Conservation (phyloP, 1,140 invertebrate species). For the Andrena cerasifolii region DNA sequence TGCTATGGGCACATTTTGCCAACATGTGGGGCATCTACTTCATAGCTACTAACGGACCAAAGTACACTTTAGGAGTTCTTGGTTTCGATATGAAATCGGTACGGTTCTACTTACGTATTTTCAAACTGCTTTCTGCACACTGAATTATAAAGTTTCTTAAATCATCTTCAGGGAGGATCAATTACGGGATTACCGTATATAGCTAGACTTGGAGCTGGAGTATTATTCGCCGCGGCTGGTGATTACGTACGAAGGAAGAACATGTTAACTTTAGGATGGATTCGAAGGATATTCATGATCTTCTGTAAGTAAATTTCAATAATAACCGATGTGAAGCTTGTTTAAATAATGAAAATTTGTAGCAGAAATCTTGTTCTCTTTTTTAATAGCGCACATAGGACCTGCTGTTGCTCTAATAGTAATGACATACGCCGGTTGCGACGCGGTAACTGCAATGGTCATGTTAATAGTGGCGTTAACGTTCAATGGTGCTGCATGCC, state of each 20-base stretch:
- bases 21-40: slow-evolving; percentile 91
- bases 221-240: slow-evolving; percentile 86
- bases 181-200: slow-evolving; percentile 88
- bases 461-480: slow-evolving; percentile 89
- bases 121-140: not conserved
- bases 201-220: slow-evolving; percentile 85
- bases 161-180: slow-evolving; percentile 83
- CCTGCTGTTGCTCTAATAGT: slow-evolving; percentile 86
- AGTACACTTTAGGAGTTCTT: slow-evolving; percentile 92
- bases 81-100: slow-evolving; percentile 91
- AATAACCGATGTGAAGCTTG: not conserved
- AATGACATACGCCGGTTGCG: slow-evolving; percentile 87
- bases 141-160: not conserved
- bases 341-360: not conserved
- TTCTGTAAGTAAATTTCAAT: slow-evolving; percentile 84
- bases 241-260: slow-evolving; percentile 85
- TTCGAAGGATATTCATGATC: slow-evolving; percentile 88
- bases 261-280: slow-evolving; percentile 83
- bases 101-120: slow-evolving; percentile 44
- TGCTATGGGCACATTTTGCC: slow-evolving; percentile 87
- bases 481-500: slow-evolving; percentile 91
- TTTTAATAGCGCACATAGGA: slow-evolving; percentile 86
- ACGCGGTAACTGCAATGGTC: slow-evolving; percentile 84
- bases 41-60: slow-evolving; percentile 93
- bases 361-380: not conserved